phyloP scores from a whole-genome alignment of 2,888 invertebrate genomes.

The Odontomyia ornata region DNA sequence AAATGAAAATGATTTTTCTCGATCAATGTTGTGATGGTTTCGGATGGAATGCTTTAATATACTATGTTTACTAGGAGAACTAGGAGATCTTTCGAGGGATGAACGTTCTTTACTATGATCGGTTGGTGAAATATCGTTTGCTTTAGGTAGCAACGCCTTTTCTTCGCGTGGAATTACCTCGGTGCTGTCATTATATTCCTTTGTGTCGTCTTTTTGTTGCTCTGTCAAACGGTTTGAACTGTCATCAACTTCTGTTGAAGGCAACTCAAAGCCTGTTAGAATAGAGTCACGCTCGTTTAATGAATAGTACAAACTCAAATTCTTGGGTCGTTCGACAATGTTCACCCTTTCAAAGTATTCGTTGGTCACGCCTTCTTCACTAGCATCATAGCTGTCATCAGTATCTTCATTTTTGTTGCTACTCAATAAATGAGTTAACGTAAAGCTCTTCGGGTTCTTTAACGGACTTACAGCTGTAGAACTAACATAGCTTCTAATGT shows the following conservation, averaged over 20 bases:
- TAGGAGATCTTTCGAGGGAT: constrained; percentile 52
- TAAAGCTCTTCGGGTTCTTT: constrained; percentile 55
- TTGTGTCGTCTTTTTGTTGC: not conserved
- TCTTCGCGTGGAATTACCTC: constrained; percentile 31
- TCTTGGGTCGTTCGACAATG: constrained; percentile 60
- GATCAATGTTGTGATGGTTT: constrained; percentile 48
- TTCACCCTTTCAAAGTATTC: constrained; percentile 63
- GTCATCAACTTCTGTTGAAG: not conserved
- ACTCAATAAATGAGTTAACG: constrained; percentile 53
- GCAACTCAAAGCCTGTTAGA: not conserved
- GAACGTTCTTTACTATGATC: constrained; percentile 51
- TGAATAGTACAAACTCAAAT: constrained; percentile 57
- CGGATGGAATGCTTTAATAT: not conserved
- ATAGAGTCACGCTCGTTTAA: constrained; percentile 48
- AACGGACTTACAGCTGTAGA: constrained; percentile 55
- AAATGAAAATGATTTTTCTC: constrained; percentile 54
- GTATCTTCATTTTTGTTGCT: constrained; percentile 42
- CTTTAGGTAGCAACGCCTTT: not conserved
- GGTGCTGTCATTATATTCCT: not conserved
- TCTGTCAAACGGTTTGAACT: not conserved
- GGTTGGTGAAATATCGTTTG: constrained; percentile 1
- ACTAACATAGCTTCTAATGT: constrained; percentile 53
- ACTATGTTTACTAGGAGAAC: constrained; percentile 50
- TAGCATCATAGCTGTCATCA: constrained; percentile 56
- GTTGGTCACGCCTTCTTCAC: constrained; percentile 62